phyloP scores from a whole-genome alignment of 1,140 invertebrate genomes.

The Melitaea cinxia region DNA sequence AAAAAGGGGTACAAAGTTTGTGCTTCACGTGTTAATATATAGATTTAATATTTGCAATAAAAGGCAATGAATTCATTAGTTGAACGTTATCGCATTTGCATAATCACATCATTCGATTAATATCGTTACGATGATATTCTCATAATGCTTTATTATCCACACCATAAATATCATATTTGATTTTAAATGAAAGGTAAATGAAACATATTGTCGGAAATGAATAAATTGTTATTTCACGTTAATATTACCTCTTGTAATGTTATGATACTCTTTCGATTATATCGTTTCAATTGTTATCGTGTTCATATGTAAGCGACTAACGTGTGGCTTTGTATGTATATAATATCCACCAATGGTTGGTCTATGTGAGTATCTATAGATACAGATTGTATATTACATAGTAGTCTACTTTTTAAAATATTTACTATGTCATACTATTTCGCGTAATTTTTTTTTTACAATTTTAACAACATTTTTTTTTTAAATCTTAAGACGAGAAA shows the following conservation, averaged over 20 bases:
- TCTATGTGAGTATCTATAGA: too few species aligned
- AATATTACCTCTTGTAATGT: background rate
- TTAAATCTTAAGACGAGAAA: too few species aligned
- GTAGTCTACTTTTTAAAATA: too few species aligned
- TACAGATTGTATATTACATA: too few species aligned
- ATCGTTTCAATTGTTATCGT: background rate
- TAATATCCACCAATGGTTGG: too few species aligned
- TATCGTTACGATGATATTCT: background rate
- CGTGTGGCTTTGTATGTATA: too few species aligned
- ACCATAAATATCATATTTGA: conserved; percentile 7
- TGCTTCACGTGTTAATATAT: background rate
- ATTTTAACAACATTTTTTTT: too few species aligned
- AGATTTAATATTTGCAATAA: background rate
- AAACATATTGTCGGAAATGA: background rate
- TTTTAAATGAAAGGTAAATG: background rate
- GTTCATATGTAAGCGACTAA: too few species aligned
- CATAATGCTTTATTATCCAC: background rate
- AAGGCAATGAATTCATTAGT: conserved; percentile 9
- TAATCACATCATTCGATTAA: background rate
- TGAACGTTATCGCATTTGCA: conserved; percentile 14
- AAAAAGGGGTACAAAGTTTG: too few species aligned
- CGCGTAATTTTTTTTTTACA: too few species aligned
- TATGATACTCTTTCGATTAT: background rate
- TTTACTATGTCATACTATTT: too few species aligned
- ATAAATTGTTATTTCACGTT: conserved; percentile 1